Base-by-base conservation (phyloP, 2,888 invertebrate genomes). In the Aphodius granarius region DNA sequence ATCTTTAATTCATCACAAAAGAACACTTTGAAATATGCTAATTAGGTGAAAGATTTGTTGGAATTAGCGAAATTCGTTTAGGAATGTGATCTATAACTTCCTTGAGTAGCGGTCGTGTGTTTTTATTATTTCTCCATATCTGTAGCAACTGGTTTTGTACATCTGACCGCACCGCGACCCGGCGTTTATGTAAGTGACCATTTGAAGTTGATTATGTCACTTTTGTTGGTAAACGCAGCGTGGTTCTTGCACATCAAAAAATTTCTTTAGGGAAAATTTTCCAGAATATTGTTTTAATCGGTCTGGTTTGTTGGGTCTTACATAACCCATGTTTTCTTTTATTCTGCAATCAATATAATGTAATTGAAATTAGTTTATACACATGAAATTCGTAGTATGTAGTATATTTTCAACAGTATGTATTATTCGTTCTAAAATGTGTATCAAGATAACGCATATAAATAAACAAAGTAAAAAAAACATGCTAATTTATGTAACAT, bases 101-200 rank as follows among this genome's bases (percentile, higher is more conserved):
- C 43, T 43, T 43, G 43, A 6, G 43, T 3, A 3, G 43, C n/a
- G n/a, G n/a, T n/a, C n/a, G n/a, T n/a, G n/a, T n/a, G n/a, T n/a
- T 43, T 13, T 43, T 43, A 43, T 43, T 43, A 43, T 43, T 43
- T 43, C 43, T 43, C 3, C 43, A 3, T 43, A 43, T 43, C 43
- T 43, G 43, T 43, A 43, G 13, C 43, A 13, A 43, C 9, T 43
- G 43, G 43, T n/a, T n/a, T n/a, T n/a, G n/a, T 43, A 43, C 43
- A 13, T 43, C 43, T 43, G 43, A 3, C 43, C 43, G 43, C 65
- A 0, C 65, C 6, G 18, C 13, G 68, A 21, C 68, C 68, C 20
- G 21, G n/a, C 68, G 21, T 20, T 68, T 68, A 68, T 68, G 68
- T 68, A 68, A 68, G 68, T 68, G 68, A 68, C 68, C 68, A 68